Percentiles rank a stretch among this genome's conserved stretches.
These are phyloP conservation scores for Stictocephala bisonia DNA, from an alignment of 2,888 invertebrate genomes.

Conservation along the genomic window DNA sequence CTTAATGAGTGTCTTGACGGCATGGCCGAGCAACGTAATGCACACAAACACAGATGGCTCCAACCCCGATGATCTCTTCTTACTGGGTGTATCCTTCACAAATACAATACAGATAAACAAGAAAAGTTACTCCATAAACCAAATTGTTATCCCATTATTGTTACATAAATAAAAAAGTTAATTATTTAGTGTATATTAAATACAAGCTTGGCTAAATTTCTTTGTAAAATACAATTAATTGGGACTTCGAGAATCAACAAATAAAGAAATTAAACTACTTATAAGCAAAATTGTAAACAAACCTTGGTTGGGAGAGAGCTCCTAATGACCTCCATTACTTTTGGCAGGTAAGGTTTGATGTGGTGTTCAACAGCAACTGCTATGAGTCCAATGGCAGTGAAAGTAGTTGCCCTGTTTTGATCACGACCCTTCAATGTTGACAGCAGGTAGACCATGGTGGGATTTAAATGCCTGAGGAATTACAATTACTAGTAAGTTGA, in stretches of 20 bases:
- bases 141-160: too few relatives aligned
- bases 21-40: conserved; percentile 89
- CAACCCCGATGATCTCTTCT: conserved; percentile 73
- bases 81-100: conserved; percentile 75
- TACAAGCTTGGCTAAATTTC: too few relatives aligned
- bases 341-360: conserved; percentile 82
- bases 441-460: conserved; percentile 82
- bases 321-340: conserved; percentile 87
- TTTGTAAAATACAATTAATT: too few relatives aligned
- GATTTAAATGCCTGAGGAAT: conserved; percentile 74
- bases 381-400: conserved; percentile 90
- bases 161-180: too few relatives aligned
- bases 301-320: conserved; percentile 75
- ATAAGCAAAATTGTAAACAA: conserved; percentile 11
- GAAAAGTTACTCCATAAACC: too few relatives aligned
- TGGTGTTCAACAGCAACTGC: conserved; percentile 88
- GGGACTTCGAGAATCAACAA: too few relatives aligned
- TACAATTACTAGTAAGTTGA: too few relatives aligned
- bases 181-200: too few relatives aligned
- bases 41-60: conserved; percentile 95
- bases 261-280: neutral
- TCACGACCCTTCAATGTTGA: conserved; percentile 82
- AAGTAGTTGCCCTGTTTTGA: conserved; percentile 87
- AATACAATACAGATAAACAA: too few relatives aligned
- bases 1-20: conserved; percentile 82